These are phyloP conservation scores for Phthorimaea operculella DNA, from an alignment of 1,140 invertebrate species.

Conservation along the genomic window DNA sequence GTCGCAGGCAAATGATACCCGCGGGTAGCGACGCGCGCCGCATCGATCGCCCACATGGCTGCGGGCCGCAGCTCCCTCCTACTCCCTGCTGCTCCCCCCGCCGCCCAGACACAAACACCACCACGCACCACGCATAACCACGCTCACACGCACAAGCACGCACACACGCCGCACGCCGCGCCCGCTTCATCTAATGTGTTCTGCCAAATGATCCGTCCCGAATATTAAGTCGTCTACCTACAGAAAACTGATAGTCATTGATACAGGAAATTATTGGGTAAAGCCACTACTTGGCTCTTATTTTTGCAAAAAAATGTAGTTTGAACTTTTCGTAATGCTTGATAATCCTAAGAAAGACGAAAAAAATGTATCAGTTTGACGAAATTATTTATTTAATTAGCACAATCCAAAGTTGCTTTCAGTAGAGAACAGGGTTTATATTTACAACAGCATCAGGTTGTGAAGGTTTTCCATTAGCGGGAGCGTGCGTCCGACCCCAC, in stretches of 20 bases:
- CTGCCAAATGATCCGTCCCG: constrained; percentile 59
- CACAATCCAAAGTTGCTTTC: background rate
- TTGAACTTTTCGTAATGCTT: too few relatives aligned
- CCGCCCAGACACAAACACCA: constrained; percentile 26
- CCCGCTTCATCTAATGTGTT: constrained; percentile 49
- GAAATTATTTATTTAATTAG: too few relatives aligned
- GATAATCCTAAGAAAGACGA: too few relatives aligned
- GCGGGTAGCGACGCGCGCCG: constrained; percentile 38
- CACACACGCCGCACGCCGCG: constrained; percentile 29
- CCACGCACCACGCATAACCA: constrained; percentile 25
- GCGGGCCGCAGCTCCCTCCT: constrained; percentile 32
- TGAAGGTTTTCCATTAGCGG: constrained; percentile 34
- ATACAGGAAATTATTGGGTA: constrained; percentile 2
- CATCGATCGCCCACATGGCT: constrained; percentile 54
- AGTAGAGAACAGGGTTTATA: background rate
- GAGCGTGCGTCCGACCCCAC: background rate
- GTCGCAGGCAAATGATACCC: constrained; percentile 59
- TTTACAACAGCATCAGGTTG: constrained; percentile 11
- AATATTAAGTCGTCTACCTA: constrained; percentile 52
- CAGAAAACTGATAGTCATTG: constrained; percentile 41
- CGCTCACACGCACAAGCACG: constrained; percentile 20
- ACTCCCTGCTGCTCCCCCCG: constrained; percentile 16
- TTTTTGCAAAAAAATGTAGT: too few relatives aligned
- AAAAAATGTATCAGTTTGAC: too few relatives aligned
- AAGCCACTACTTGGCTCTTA: background rate